Evolutionary conservation across 1,140 invertebrate species (phyloP).

Genomic region (Linepithema humile): DNA sequence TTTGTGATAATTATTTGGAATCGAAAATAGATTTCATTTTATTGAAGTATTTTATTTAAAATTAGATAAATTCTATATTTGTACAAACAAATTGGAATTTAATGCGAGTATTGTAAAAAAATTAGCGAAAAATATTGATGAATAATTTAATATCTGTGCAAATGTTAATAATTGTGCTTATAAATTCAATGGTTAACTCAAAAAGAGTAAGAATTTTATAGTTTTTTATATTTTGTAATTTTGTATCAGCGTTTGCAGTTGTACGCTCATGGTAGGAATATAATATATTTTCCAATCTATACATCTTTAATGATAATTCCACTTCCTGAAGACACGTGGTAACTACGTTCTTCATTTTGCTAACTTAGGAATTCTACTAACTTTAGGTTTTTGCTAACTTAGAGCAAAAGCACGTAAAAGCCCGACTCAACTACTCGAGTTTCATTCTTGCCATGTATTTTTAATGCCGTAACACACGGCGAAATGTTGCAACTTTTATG

Average conservation of each 20-base stretch:
- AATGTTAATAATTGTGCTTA: no score
- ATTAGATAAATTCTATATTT: background rate
- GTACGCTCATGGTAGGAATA: background rate
- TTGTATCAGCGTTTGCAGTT: no score
- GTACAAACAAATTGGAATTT: background rate
- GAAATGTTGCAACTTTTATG: slow-evolving; percentile 46
- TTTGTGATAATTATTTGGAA: background rate
- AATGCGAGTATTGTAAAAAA: background rate
- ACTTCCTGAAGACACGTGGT: slow-evolving; percentile 23
- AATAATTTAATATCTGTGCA: background rate
- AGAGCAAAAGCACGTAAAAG: slow-evolving; percentile 34
- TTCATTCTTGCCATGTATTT: slow-evolving; percentile 46
- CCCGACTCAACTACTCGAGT: slow-evolving; percentile 33
- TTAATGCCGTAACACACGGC: slow-evolving; percentile 31
- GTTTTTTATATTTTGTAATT: background rate
- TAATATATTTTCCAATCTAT: slow-evolving; percentile 3
- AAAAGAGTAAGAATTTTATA: background rate
- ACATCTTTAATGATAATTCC: slow-evolving; percentile 22
- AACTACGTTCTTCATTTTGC: slow-evolving; percentile 52
- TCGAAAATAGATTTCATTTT: background rate
- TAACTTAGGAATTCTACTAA: slow-evolving; percentile 46
- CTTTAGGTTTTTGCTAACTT: slow-evolving; percentile 39
- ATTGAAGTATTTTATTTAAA: background rate
- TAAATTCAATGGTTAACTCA: no score
- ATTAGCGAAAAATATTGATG: background rate